Percentiles rank a stretch among this genome's conserved stretches.
These are phyloP conservation scores for Catocala sponsa DNA, from an alignment of 2,888 invertebrate genomes.

Conservation along the genomic window DNA sequence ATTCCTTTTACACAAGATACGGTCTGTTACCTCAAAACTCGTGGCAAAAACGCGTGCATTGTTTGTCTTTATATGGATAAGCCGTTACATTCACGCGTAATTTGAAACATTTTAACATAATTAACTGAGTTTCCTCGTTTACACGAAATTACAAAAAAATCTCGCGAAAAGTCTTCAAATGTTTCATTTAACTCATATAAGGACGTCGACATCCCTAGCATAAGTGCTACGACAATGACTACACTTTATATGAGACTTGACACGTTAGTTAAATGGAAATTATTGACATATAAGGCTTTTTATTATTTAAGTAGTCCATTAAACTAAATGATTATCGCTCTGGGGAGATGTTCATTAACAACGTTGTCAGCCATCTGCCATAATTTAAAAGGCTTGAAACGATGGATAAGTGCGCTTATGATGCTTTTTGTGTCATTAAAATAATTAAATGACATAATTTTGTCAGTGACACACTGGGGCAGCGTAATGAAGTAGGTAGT, in stretches of 20 bases:
- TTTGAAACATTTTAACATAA: too few species aligned
- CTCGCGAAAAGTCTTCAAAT: too few species aligned
- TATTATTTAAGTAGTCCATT: slow-evolving; percentile 58
- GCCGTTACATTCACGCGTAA: too few species aligned
- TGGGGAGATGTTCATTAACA: slow-evolving; percentile 37
- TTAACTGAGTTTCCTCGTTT: too few species aligned
- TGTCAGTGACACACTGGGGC: slow-evolving; percentile 1
- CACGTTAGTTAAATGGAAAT: slow-evolving; percentile 56
- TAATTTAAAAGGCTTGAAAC: slow-evolving; percentile 22
- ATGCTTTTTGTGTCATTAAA: slow-evolving; percentile 26
- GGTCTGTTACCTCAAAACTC: too few species aligned
- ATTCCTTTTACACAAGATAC: too few species aligned
- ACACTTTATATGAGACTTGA: slow-evolving; percentile 48
- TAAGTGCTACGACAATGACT: slow-evolving; percentile 29
- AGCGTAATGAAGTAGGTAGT: slow-evolving; percentile 4
- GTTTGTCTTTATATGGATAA: too few species aligned
- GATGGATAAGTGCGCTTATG: slow-evolving; percentile 11
- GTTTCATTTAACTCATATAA: too few species aligned
- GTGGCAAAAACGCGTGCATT: too few species aligned
- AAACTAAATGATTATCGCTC: slow-evolving; percentile 51
- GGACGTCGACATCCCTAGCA: slow-evolving; percentile 41
- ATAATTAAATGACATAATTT: slow-evolving; percentile 36
- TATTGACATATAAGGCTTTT: slow-evolving; percentile 47
- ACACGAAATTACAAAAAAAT: too few species aligned
- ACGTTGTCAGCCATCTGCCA: slow-evolving; percentile 40